Conservation (phyloP, 2,888 invertebrate genomes). For the Catocala sponsa region DNA sequence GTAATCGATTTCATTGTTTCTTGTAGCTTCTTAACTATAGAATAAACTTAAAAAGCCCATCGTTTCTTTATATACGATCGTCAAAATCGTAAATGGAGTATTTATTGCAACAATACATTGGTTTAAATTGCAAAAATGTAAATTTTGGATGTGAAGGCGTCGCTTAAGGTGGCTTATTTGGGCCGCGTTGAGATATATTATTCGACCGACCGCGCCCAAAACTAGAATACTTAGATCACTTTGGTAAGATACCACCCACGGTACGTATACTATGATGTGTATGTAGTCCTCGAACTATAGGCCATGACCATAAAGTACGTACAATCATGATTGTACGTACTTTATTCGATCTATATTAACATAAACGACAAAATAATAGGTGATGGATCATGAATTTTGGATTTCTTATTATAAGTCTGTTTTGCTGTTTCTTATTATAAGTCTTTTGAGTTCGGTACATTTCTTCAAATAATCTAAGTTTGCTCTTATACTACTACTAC, state of each 20-base stretch:
- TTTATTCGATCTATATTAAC: neutral
- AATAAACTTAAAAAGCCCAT: conserved; percentile 66
- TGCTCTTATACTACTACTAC: no score
- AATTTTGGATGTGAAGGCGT: conserved; percentile 79
- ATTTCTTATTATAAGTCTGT: neutral
- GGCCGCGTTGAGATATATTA: conserved; percentile 71
- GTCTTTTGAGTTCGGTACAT: no score
- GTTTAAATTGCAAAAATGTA: conserved; percentile 77
- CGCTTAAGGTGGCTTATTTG: conserved; percentile 75
- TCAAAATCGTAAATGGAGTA: conserved; percentile 79
- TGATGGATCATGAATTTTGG: neutral
- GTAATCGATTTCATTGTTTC: conserved; percentile 73
- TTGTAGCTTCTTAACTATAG: conserved; percentile 60
- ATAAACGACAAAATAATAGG: conserved; percentile 1
- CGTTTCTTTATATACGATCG: conserved; percentile 79
- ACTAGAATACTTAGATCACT: conserved; percentile 41
- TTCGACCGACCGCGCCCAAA: conserved; percentile 65
- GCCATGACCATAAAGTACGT: no score
- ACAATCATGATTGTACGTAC: neutral
- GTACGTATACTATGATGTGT: conserved; percentile 18
- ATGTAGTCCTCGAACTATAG: conserved; percentile 14
- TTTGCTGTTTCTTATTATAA: neutral
- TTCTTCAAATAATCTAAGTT: no score
- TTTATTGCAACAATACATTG: conserved; percentile 76
- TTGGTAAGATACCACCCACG: conserved; percentile 55